Percentiles rank a stretch among this genome's conserved stretches.
phyloP scores from a whole-genome alignment of 1,140 invertebrate genomes.

The Atta cephalotes region DNA sequence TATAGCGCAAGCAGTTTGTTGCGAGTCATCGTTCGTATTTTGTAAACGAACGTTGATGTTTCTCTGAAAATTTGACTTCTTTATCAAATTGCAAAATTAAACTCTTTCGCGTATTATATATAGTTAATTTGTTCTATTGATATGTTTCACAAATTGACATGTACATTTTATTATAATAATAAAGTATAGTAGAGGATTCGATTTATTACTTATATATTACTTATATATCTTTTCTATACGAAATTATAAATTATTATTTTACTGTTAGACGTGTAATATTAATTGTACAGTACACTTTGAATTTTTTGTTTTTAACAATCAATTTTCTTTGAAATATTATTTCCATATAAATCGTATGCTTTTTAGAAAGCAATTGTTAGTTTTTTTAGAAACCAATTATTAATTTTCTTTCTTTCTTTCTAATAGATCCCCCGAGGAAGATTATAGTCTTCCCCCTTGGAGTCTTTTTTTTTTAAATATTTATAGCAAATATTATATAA shows the following conservation, averaged over 20 bases:
- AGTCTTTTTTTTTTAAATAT: too few species aligned
- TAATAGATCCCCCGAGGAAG: too few species aligned
- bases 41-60: background rate
- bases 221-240: background rate
- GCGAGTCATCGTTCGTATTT: conserved; percentile 45
- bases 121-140: background rate
- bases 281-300: background rate
- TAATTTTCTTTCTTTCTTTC: too few species aligned
- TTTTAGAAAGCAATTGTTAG: background rate
- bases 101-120: background rate
- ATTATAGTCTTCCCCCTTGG: too few species aligned
- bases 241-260: background rate
- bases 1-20: conserved; percentile 68
- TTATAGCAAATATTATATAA: too few species aligned
- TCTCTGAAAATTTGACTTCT: conserved; percentile 26
- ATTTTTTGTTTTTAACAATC: background rate
- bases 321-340: background rate
- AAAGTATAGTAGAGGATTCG: background rate
- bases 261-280: background rate
- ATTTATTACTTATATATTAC: background rate
- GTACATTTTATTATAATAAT: background rate
- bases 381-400: background rate
- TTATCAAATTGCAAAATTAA: background rate
- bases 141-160: background rate
- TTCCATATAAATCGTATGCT: background rate